These are phyloP conservation scores for Eidolon dupreanum DNA, from an alignment of 2,797 vertebrate genomes.

Conservation along the genomic window DNA sequence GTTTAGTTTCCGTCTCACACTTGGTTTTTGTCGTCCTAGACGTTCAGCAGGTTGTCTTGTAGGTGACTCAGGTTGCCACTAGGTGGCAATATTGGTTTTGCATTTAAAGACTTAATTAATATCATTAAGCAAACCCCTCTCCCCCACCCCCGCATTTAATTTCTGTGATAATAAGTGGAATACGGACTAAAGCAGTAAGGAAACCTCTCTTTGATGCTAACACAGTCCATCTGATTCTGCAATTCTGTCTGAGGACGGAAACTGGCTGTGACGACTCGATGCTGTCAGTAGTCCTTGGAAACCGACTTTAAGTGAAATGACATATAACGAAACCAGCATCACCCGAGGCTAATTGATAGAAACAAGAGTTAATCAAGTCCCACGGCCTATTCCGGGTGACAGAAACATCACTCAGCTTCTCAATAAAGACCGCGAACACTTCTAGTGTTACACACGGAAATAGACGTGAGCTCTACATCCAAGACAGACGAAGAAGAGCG, in stretches of 20 bases:
- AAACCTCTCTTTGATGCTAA: neutral
- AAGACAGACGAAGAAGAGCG: neutral
- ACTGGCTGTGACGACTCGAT: neutral
- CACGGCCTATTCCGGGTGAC: neutral
- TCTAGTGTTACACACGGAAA: neutral
- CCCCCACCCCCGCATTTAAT: neutral
- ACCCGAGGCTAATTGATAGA: neutral
- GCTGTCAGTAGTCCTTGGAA: neutral
- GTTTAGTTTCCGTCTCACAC: neutral
- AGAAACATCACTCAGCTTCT: neutral
- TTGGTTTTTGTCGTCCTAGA: constrained; percentile 42
- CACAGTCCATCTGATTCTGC: constrained; percentile 13
- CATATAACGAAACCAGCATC: neutral
- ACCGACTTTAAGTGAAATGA: neutral
- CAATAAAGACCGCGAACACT: neutral
- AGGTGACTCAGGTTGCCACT: constrained; percentile 52
- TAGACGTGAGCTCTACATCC: neutral
- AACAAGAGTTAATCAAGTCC: neutral
- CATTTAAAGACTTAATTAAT: constrained; percentile 47
- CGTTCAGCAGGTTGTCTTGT: neutral
- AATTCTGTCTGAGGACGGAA: neutral
- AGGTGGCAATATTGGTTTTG: constrained; percentile 81
- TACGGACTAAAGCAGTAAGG: constrained; percentile 1
- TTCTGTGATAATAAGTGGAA: constrained; percentile 8
- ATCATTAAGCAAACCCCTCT: rapidly evolving